Conservation (phyloP, 2,888 invertebrate species). For the Protophormia terraenovae region DNA sequence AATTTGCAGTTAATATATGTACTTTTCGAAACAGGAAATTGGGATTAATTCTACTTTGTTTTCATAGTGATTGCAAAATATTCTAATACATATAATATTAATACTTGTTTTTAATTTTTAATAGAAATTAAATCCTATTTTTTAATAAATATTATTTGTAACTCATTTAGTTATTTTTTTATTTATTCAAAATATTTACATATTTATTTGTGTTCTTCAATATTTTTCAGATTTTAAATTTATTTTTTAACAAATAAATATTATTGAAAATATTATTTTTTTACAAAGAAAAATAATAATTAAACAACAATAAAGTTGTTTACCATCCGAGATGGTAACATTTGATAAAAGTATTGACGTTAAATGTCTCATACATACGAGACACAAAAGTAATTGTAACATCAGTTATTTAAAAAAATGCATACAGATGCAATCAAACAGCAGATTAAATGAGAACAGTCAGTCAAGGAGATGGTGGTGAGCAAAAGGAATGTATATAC, state of each 20-base stretch:
- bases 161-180: neutral
- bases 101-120: neutral
- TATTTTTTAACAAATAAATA: neutral
- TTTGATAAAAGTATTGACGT: constrained; percentile 57
- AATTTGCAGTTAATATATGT: too few relatives aligned
- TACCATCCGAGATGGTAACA: constrained; percentile 49
- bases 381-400: neutral
- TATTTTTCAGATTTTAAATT: neutral
- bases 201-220: neutral
- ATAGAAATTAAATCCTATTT: neutral
- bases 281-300: constrained; percentile 7
- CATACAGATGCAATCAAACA: neutral
- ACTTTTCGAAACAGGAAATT: too few relatives aligned
- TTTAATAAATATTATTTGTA: neutral
- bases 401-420: neutral
- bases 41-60: too few relatives aligned
- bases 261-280: neutral
- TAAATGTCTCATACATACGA: neutral
- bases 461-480: neutral
- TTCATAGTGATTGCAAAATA: too few relatives aligned
- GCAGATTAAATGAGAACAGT: neutral
- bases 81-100: too few relatives aligned
- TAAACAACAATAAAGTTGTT: constrained; percentile 56
- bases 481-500: constrained; percentile 22
- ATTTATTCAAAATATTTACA: neutral